These are phyloP conservation scores for Wasmannia auropunctata DNA, from an alignment of 1,140 invertebrate species.

Conservation along the genomic window DNA sequence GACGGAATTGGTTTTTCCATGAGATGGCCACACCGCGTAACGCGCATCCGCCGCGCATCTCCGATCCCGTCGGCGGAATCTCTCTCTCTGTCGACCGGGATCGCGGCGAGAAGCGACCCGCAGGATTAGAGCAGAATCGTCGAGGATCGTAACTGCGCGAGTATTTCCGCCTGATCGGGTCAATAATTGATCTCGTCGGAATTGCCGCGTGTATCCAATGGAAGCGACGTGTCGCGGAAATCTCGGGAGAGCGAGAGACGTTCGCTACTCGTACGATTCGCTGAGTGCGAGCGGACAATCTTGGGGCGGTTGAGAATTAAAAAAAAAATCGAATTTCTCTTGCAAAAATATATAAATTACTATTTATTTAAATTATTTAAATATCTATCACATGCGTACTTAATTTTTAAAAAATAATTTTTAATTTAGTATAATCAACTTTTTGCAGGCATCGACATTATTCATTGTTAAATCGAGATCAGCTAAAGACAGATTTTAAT, in stretches of 20 bases:
- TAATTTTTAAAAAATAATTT: background rate
- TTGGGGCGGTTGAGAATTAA: background rate
- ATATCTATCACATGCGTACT: background rate
- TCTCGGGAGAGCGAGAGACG: background rate
- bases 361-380: background rate
- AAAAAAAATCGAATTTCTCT: background rate
- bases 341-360: background rate
- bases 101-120: constrained; percentile 6
- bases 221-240: background rate
- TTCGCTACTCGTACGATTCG: background rate
- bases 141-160: constrained; percentile 2
- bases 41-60: constrained; percentile 60
- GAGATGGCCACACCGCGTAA: constrained; percentile 67
- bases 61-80: constrained; percentile 26
- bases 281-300: background rate
- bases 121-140: constrained; percentile 53
- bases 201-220: background rate
- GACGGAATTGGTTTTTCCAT: constrained; percentile 82
- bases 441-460: background rate
- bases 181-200: constrained; percentile 23
- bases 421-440: background rate
- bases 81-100: background rate
- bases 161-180: background rate
- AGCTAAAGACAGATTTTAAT: background rate
- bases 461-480: background rate